These are phyloP conservation scores for Acanthosepion pharaonis DNA, from an alignment of 2,888 invertebrate species.

Conservation along the genomic window DNA sequence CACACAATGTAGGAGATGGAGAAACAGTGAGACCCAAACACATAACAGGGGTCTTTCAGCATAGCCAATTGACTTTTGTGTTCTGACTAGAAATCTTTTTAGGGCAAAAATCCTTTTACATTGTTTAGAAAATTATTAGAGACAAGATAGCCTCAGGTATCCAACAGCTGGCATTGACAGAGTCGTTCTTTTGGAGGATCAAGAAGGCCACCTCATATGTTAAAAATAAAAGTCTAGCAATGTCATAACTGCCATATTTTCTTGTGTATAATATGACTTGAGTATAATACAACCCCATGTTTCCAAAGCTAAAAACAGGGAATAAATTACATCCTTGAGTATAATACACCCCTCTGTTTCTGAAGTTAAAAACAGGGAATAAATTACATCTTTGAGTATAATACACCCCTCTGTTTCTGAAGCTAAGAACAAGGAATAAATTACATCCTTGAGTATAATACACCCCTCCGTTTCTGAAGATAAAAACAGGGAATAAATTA, in stretches of 20 bases:
- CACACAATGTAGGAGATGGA: not conserved
- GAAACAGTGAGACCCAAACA: not conserved
- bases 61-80: not conserved
- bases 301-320: no score
- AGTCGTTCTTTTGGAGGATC: not conserved
- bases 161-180: constrained; percentile 14
- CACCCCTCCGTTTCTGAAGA: no score
- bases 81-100: not conserved
- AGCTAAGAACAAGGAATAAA: no score
- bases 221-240: not conserved
- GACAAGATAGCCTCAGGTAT: not conserved
- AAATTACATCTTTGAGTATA: no score
- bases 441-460: no score
- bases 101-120: not conserved
- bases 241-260: not conserved
- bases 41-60: not conserved
- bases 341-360: no score
- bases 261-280: no score
- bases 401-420: no score
- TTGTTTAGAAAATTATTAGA: not conserved
- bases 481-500: no score
- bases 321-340: no score
- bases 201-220: not conserved
- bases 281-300: no score
- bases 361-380: no score